Evolutionary conservation across 2,113 vertebrate species (phyloP).

Genomic region (Platysternon megacephalum): DNA sequence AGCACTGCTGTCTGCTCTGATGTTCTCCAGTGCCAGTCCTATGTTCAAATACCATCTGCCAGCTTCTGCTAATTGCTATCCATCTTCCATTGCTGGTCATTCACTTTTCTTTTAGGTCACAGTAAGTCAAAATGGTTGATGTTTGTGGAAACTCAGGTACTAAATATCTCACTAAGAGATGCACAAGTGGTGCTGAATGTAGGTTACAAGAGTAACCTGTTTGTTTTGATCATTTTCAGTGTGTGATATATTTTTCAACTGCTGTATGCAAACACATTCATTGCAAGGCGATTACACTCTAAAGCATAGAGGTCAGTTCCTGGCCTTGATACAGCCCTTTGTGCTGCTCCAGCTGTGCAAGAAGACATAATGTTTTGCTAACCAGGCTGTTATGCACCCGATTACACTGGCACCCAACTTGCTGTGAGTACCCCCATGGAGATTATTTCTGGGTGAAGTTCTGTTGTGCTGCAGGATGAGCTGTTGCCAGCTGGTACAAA

Average conservation of each 20-base stretch:
- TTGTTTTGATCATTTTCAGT: background rate
- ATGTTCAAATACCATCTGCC: slow-evolving; percentile 69
- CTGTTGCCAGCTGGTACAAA: background rate
- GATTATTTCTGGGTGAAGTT: background rate
- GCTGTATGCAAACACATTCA: background rate
- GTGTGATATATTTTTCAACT: background rate
- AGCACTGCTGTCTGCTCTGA: slow-evolving; percentile 52
- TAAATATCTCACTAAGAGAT: slow-evolving; percentile 9
- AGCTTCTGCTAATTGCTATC: slow-evolving; percentile 49
- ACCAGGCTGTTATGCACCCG: background rate
- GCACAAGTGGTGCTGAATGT: slow-evolving; percentile 19
- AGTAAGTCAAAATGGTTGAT: slow-evolving; percentile 44
- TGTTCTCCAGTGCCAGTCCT: slow-evolving; percentile 51
- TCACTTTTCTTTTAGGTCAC: slow-evolving; percentile 59
- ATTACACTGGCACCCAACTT: background rate
- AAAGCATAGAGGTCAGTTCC: background rate
- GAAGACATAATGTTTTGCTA: background rate
- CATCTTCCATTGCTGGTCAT: slow-evolving; percentile 29
- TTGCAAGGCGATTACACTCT: background rate
- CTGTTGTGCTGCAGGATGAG: background rate
- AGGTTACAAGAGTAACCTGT: background rate
- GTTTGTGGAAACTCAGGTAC: slow-evolving; percentile 33
- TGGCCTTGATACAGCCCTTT: background rate
- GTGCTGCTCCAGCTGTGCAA: background rate
- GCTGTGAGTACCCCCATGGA: background rate